Conservation (phyloP, 2,888 invertebrate genomes). For the Lampropteryx suffumata region DNA sequence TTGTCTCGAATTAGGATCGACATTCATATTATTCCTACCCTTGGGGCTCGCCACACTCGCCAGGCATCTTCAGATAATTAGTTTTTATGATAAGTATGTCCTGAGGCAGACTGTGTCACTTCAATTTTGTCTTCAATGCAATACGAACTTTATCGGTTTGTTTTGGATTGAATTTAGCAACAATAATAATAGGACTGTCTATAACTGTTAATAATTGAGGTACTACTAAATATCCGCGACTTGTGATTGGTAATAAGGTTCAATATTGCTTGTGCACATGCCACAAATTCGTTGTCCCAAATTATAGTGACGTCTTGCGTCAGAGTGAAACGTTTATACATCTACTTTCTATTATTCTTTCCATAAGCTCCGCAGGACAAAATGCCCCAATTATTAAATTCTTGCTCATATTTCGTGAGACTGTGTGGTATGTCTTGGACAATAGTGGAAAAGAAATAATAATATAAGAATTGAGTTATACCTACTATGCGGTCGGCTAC, state of each 20-base stretch:
- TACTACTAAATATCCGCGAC: too few species aligned
- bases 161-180: background rate
- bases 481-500: constrained; percentile 31
- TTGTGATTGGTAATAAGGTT: too few species aligned
- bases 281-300: too few species aligned
- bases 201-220: too few species aligned
- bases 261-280: too few species aligned
- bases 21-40: constrained; percentile 42
- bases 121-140: background rate
- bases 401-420: constrained; percentile 54
- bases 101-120: constrained; percentile 35
- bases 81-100: constrained; percentile 56
- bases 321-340: background rate
- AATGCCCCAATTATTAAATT: constrained; percentile 75
- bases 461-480: constrained; percentile 67
- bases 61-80: constrained; percentile 52
- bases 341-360: background rate
- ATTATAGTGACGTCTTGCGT: background rate
- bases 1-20: constrained; percentile 39
- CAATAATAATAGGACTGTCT: too few species aligned
- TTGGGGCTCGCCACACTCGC: constrained; percentile 40
- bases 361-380: constrained; percentile 32
- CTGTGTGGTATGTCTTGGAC: constrained; percentile 54
- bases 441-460: constrained; percentile 69
- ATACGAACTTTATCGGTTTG: background rate